These are phyloP conservation scores for Spisula solida DNA, from an alignment of 2,888 invertebrate species.

Conservation along the genomic window DNA sequence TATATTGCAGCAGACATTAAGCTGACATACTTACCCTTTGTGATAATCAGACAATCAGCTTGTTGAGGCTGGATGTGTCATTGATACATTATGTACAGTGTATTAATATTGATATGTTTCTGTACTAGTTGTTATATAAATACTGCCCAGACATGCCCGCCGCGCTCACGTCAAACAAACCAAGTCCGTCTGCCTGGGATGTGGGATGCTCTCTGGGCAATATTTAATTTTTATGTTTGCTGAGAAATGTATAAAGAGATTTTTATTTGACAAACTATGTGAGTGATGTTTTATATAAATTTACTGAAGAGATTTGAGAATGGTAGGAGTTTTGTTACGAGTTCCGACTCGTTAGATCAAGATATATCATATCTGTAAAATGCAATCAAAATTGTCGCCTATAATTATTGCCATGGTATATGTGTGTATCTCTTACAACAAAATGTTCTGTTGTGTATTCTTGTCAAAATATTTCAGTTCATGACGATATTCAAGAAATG, in stretches of 20 bases:
- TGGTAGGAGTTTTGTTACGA: background rate
- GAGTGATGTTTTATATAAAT: background rate
- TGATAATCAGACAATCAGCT: constrained; percentile 72
- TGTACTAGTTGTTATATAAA: background rate
- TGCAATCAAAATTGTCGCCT: background rate
- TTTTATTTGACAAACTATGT: background rate
- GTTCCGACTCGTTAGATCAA: background rate
- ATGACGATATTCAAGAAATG: background rate
- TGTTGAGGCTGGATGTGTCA: constrained; percentile 40
- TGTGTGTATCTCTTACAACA: background rate
- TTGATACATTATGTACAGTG: constrained; percentile 39
- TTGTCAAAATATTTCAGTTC: background rate
- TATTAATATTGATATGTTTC: background rate
- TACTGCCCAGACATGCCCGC: background rate
- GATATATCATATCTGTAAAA: background rate
- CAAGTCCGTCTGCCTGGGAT: background rate
- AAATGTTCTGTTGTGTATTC: background rate
- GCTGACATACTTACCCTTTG: constrained; percentile 57
- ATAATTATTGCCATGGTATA: background rate
- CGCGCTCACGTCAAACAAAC: background rate
- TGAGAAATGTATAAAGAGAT: background rate
- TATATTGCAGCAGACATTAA: constrained; percentile 10
- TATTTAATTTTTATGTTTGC: constrained; percentile 14
- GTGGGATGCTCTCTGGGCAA: background rate
- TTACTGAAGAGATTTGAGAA: constrained; percentile 6